Conservation (phyloP, 1,140 invertebrate genomes). For the Leptoteleia sp. region DNA sequence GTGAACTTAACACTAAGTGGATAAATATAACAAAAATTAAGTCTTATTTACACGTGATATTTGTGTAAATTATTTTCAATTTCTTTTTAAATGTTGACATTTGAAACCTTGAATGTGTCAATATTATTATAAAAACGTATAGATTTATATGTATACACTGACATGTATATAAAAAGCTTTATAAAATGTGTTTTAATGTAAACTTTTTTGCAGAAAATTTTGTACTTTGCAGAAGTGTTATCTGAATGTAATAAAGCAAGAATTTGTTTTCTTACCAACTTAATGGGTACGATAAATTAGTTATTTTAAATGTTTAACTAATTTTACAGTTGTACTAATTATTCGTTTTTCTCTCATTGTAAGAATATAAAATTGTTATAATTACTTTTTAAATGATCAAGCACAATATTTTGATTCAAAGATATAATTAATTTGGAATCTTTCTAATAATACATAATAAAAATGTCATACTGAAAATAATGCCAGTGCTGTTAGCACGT, state of each 20-base stretch:
- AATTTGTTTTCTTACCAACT: too few species aligned
- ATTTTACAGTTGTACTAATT: too few species aligned
- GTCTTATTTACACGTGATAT: too few species aligned
- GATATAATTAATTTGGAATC: slow-evolving; percentile 24
- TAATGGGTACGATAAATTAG: too few species aligned
- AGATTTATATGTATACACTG: slow-evolving; percentile 11
- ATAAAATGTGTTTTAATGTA: slow-evolving; percentile 3
- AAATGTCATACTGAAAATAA: slow-evolving; percentile 28
- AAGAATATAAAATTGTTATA: slow-evolving; percentile 8
- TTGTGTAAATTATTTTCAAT: too few species aligned
- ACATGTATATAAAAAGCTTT: slow-evolving; percentile 25
- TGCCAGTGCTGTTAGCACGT: slow-evolving; percentile 33
- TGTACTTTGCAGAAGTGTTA: not conserved
- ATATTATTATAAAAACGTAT: too few species aligned
- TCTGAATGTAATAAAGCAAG: slow-evolving; percentile 2
- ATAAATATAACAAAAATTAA: too few species aligned
- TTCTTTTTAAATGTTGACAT: too few species aligned
- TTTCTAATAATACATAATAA: slow-evolving; percentile 7
- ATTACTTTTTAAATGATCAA: not conserved
- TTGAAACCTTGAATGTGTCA: slow-evolving; percentile 25
- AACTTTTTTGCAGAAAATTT: not conserved
- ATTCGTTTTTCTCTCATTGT: too few species aligned
- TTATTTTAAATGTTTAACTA: too few species aligned
- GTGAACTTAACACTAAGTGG: too few species aligned
- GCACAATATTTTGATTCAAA: not conserved